A percentile compares a stretch with the other conserved stretches of the same genome.
phyloP scores from a whole-genome alignment of 1,140 invertebrate genomes.

The Cotesia typhae region DNA sequence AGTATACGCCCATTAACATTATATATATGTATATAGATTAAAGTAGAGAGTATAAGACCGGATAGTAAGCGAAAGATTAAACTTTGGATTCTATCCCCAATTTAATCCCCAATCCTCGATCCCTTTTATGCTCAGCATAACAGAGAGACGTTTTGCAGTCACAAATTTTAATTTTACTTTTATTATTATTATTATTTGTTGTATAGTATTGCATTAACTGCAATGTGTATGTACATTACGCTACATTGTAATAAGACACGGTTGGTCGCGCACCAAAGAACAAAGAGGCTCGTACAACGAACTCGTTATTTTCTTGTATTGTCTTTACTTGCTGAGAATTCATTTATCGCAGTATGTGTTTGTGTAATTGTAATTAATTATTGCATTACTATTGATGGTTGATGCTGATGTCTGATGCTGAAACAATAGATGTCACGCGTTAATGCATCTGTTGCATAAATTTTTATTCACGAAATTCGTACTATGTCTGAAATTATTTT shows the following conservation, averaged over 20 bases:
- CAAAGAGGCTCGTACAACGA: conserved; percentile 33
- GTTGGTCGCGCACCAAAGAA: conserved; percentile 27
- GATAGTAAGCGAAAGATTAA: conserved; percentile 27
- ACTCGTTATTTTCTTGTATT: conserved; percentile 24
- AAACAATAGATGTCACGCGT: conserved; percentile 7
- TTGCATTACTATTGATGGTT: conserved; percentile 1
- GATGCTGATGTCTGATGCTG: not conserved
- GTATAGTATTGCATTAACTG: no score
- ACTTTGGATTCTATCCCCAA: conserved; percentile 24
- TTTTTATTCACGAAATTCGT: not conserved
- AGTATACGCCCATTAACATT: no score
- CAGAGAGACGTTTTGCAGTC: no score
- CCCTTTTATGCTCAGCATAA: no score
- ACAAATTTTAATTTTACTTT: no score
- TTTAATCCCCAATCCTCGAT: no score
- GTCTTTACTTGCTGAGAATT: not conserved
- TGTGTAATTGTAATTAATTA: not conserved
- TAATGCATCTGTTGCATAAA: not conserved
- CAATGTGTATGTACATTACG: no score
- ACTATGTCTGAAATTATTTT: not conserved
- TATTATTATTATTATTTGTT: no score
- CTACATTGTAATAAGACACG: conserved; percentile 32
- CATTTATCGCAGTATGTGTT: not conserved
- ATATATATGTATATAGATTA: not conserved
- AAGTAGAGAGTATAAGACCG: not conserved